Evolutionary conservation across 35 echinoderm and acorn worm genomes (phyloP), one percentile per base, ranked within the genome.

Genomic region (Diadema setosum): DNA sequence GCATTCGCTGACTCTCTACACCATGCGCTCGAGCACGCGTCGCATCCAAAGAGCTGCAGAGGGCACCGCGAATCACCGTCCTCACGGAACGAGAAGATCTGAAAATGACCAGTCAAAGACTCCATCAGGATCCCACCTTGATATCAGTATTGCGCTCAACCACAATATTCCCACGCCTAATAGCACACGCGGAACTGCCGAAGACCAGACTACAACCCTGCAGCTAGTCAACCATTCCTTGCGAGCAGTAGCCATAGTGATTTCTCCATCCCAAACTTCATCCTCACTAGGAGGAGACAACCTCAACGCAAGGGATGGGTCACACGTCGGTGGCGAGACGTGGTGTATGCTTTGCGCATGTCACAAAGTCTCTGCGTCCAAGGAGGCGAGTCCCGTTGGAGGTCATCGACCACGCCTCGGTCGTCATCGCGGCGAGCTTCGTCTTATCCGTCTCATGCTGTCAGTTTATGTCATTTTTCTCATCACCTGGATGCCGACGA

Each of bases 1-100:
- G 73, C 73, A 78, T 41, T 78, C 73, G 27, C 33, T 78, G 36
- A 78, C 73, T 12, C 73, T 78, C 3, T 78, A 78, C 37, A 78
- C 73, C 35, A 44, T 78, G 40, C 29, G 73, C 7, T 39, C 73
- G 15, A 78, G 73, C 37, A 78, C 73, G 27, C 14, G 73, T 17
- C 73, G 73, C 40, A 41, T 78, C 73, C 35, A 78, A n/a, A 26
- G 73, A 44, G 73, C 73, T 11, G 33, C 73, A 7, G 40, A 78
- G 24, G 35, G n/a, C 6, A 41, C 37, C 40, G 25, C 44, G 73
- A 21, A 5, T 41, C 29, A 44, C 25, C 73, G 73, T 35, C 14
- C 24, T 24, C 29, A 78, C 14, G 73, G 27, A 15, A 18, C 39
- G 11, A 44, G 44, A 42, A 52, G n/a, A 52, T 11, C 9, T 52